These are phyloP conservation scores for Hypanus sabinus DNA, from an alignment of 2,113 vertebrate species.

Conservation along the genomic window DNA sequence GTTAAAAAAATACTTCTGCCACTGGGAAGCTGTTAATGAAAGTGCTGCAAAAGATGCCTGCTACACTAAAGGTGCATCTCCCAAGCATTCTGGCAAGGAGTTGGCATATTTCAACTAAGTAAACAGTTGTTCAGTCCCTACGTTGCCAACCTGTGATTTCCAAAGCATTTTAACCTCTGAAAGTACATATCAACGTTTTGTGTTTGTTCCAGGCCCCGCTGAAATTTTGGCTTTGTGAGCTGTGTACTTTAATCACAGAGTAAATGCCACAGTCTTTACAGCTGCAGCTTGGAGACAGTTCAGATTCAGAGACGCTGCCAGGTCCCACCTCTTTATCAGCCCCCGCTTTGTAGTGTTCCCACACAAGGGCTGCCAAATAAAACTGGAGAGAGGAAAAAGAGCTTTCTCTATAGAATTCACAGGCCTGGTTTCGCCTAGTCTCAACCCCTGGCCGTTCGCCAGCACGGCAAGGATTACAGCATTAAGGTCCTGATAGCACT, in stretches of 20 bases:
- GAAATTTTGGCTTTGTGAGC: conserved; percentile 14
- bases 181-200: not conserved
- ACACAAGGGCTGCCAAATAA: conserved; percentile 64
- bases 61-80: not conserved
- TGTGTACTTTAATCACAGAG: conserved; percentile 23
- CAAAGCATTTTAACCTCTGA: conserved; percentile 1
- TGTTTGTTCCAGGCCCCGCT: not conserved
- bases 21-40: not conserved
- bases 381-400: conserved; percentile 60
- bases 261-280: conserved; percentile 25
- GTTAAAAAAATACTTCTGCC: not conserved
- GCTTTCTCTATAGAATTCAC: conserved; percentile 48
- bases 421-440: conserved; percentile 42
- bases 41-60: not conserved
- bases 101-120: not conserved
- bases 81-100: not conserved
- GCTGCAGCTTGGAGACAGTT: conserved; percentile 21
- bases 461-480: not conserved
- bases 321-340: conserved; percentile 44
- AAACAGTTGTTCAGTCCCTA: not conserved
- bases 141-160: conserved; percentile 21
- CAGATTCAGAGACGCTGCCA: conserved; percentile 8
- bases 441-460: conserved; percentile 28
- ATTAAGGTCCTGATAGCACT: conserved; percentile 8
- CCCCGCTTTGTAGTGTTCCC: conserved; percentile 55